A percentile compares a stretch with the other conserved stretches of the same genome.
These are phyloP conservation scores for Erpornis zantholeuca DNA, from an alignment of 2,113 vertebrate species.

Conservation along the genomic window DNA sequence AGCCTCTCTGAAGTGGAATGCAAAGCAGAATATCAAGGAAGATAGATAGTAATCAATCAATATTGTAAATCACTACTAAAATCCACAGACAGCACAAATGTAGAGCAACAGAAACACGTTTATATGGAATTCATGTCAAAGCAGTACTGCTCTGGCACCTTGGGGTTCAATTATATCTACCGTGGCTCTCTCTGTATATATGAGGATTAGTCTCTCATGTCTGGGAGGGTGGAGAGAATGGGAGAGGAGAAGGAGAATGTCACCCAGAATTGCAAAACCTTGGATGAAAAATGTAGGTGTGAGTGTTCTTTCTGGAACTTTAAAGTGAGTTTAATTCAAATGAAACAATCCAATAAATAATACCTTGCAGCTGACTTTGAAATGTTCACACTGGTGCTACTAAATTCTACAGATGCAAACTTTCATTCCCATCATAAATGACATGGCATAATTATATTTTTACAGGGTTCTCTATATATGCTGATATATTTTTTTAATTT, in stretches of 20 bases:
- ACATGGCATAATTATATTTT: constrained; percentile 40
- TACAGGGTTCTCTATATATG: neutral
- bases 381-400: neutral
- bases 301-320: constrained; percentile 25
- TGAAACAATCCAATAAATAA: constrained; percentile 65
- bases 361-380: constrained; percentile 53
- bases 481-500: constrained; percentile 59
- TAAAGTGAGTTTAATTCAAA: constrained; percentile 63
- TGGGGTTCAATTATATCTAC: constrained; percentile 47
- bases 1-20: constrained; percentile 22
- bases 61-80: constrained; percentile 50
- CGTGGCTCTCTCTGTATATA: neutral
- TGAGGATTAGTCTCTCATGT: constrained; percentile 34
- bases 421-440: constrained; percentile 40
- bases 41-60: constrained; percentile 62
- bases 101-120: constrained; percentile 27
- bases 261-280: constrained; percentile 32
- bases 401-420: constrained; percentile 34
- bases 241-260: constrained; percentile 28
- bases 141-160: neutral
- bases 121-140: constrained; percentile 47
- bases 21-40: constrained; percentile 42
- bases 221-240: neutral
- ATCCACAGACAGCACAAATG: constrained; percentile 29
- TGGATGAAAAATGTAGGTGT: constrained; percentile 54